Base-by-base conservation (phyloP, 2,797 vertebrate species). In the Antrozous pallidus region DNA sequence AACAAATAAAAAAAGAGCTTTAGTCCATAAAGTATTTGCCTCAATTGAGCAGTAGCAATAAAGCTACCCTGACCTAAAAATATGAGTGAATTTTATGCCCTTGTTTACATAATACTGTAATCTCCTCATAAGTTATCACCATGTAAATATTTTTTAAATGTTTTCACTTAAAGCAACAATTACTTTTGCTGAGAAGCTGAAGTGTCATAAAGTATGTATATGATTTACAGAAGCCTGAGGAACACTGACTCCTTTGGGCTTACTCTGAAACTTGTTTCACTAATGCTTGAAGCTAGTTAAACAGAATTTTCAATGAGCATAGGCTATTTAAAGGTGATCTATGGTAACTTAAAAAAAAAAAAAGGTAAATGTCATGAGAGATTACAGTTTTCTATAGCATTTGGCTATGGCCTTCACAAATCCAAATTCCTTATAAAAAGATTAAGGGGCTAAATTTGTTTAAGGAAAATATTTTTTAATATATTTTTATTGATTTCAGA, bases 271-370 rank as follows among this genome's bases (percentile, higher is more conserved):
- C 56, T 74, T 56, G 83, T 47, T 71, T 58, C 75, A 88, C 14
- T 70, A 77, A 69, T 61, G 40, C 31, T n/a, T 83, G 26, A 83
- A 86, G 45, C 26, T 70, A 69, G 42, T 88, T 95, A 79, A 94
- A 91, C 4, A 82, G 36, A 89, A 90, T 51, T 78, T 78, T 71
- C 58, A 88, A 33, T 69, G 90, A 88, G 26, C 70, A 85, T 12
- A 75, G 24, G 40, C 28, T 58, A 71, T 82, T 87, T 51, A 88
- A 91, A 93, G 45, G 26, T 56, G 67, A 91, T 45, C 6, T 85
- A 31, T 36, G 38, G 77, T 12, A 61, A 2, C 24, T 61, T 61
- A 31, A 61, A 61, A 31, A 61, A 70, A 36, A 33, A 58, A 47
- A 54, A 54, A 24, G 24, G n/a, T n/a, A 54, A 54, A 61, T 14